A percentile compares a stretch with the other conserved stretches of the same genome.
phyloP scores from a whole-genome alignment of 2,888 invertebrate species.

The Cordilura impudica region DNA sequence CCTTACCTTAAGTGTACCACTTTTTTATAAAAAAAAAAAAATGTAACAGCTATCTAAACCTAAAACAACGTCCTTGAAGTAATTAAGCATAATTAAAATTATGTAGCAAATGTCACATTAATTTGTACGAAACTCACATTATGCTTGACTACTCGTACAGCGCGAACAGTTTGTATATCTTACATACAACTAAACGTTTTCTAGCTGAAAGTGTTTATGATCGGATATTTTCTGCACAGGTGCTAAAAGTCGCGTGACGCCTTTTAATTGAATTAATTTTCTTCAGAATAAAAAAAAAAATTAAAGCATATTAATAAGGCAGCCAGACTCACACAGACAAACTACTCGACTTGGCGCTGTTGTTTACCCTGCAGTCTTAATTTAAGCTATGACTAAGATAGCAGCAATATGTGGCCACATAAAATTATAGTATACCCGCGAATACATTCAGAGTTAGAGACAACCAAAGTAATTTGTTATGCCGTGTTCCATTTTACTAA shows the following conservation, averaged over 20 bases:
- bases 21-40: too few relatives aligned
- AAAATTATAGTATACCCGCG: background rate
- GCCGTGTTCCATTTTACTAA: slow-evolving; percentile 9
- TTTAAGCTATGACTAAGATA: slow-evolving; percentile 48
- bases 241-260: slow-evolving; percentile 60
- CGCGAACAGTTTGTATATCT: background rate
- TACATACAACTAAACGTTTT: background rate
- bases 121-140: slow-evolving; percentile 16
- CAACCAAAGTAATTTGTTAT: background rate
- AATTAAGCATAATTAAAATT: slow-evolving; percentile 25
- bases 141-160: background rate
- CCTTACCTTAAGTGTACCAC: too few relatives aligned
- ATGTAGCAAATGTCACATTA: slow-evolving; percentile 18
- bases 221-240: slow-evolving; percentile 52
- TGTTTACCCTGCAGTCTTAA: slow-evolving; percentile 17
- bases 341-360: background rate
- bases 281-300: slow-evolving; percentile 36
- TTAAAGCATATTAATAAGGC: slow-evolving; percentile 24
- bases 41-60: background rate
- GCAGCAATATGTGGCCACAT: background rate
- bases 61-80: slow-evolving; percentile 25
- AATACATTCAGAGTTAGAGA: background rate
- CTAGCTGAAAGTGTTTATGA: slow-evolving; percentile 17
- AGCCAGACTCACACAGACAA: slow-evolving; percentile 2
- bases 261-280: slow-evolving; percentile 58